These are phyloP conservation scores for Tokudaia muenninki DNA, from an alignment of 2,797 vertebrate species.

Conservation along the genomic window DNA sequence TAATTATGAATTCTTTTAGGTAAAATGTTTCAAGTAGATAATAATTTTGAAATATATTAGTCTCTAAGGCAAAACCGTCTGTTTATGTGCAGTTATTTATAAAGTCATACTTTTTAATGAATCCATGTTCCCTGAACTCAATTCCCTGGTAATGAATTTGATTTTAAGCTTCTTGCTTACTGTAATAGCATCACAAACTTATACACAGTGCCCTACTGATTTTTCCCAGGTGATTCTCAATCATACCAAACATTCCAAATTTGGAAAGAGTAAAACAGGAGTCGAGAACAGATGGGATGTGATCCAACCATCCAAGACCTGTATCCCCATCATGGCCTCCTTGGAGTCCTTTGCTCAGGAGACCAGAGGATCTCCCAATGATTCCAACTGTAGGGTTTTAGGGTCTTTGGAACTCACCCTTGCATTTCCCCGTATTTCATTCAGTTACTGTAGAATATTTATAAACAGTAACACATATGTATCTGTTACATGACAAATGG, in stretches of 20 bases:
- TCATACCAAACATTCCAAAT: slow-evolving; percentile 14
- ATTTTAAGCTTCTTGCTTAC: slow-evolving; percentile 76
- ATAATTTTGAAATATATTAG: slow-evolving; percentile 83
- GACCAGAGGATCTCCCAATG: too few relatives aligned
- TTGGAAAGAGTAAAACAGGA: slow-evolving; percentile 45
- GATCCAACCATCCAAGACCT: neutral
- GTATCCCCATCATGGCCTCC: neutral
- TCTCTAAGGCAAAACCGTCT: slow-evolving; percentile 79
- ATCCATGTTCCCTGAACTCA: slow-evolving; percentile 74
- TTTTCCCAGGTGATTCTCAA: slow-evolving; percentile 55
- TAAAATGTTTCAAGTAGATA: slow-evolving; percentile 84
- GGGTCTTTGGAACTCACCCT: neutral
- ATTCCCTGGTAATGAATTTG: slow-evolving; percentile 79
- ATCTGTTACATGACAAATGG: slow-evolving; percentile 80
- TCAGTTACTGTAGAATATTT: slow-evolving; percentile 73
- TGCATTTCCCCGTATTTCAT: slow-evolving; percentile 55
- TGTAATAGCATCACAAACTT: slow-evolving; percentile 58
- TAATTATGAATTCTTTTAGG: slow-evolving; percentile 82
- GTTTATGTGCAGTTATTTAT: slow-evolving; percentile 82
- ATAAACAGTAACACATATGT: slow-evolving; percentile 78
- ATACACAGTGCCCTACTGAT: neutral
- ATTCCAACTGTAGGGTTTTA: neutral
- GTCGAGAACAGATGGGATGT: neutral
- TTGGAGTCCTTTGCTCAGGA: neutral
- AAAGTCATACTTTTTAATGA: slow-evolving; percentile 82